Evolutionary conservation across 2,888 invertebrate genomes (phyloP).

Genomic region (Zhuqinia jingwanae): DNA sequence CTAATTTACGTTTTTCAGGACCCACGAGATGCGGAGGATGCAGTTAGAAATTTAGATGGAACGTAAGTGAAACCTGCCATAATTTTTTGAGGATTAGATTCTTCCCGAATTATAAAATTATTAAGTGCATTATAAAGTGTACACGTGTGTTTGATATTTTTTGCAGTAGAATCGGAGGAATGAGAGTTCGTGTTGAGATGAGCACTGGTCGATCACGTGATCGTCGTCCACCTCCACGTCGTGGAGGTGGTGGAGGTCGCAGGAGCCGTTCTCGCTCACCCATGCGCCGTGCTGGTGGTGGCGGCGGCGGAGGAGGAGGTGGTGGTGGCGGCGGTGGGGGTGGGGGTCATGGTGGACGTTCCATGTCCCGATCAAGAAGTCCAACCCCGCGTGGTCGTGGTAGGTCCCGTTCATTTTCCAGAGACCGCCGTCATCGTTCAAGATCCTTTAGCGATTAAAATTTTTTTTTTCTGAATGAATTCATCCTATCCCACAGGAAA

Average conservation of each 20-base stretch:
- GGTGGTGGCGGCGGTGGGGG: conserved; percentile 58
- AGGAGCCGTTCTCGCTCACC: conserved; percentile 55
- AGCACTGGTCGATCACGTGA: conserved; percentile 91
- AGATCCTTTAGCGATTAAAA: conserved; percentile 68
- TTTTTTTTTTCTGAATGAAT: too few species aligned
- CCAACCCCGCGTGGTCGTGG: conserved; percentile 62
- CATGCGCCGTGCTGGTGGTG: conserved; percentile 35
- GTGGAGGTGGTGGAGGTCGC: conserved; percentile 62
- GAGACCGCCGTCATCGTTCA: conserved; percentile 69
- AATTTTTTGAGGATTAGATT: too few species aligned
- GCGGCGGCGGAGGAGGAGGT: conserved; percentile 42
- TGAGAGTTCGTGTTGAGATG: conserved; percentile 95
- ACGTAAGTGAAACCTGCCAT: too few species aligned
- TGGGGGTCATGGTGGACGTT: conserved; percentile 43
- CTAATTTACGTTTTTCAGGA: conserved; percentile 90
- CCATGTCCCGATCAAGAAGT: conserved; percentile 54
- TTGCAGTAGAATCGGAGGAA: conserved; percentile 91
- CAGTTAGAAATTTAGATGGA: conserved; percentile 92
- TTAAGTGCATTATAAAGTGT: too few species aligned
- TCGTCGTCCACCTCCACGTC: conserved; percentile 80
- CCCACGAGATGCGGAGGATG: conserved; percentile 92
- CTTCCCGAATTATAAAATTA: too few species aligned
- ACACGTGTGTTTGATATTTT: too few species aligned
- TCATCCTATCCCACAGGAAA: not conserved
- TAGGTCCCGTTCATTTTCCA: conserved; percentile 64